A percentile compares a stretch with the other conserved stretches of the same genome.
Evolutionary conservation across 2,797 vertebrate genomes (phyloP).

Genomic region (Sylvia borin): DNA sequence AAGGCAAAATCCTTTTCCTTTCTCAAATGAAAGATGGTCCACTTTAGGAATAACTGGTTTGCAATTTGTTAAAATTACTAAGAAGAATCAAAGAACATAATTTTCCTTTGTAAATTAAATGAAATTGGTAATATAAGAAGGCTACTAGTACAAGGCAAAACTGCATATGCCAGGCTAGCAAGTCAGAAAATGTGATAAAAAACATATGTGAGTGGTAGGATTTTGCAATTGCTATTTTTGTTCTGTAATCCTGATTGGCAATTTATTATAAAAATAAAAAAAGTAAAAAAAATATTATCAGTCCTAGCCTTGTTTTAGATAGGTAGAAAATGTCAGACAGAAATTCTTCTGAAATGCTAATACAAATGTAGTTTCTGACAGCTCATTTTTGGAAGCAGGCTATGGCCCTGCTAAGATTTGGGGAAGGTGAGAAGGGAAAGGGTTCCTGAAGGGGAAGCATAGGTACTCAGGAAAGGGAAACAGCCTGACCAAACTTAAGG

Average conservation of each 20-base stretch:
- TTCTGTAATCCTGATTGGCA: background rate
- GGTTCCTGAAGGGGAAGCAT: background rate
- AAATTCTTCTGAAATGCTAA: background rate
- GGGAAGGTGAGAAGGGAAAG: background rate
- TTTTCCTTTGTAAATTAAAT: background rate
- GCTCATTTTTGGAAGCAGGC: background rate
- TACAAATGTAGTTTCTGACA: background rate
- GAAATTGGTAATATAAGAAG: background rate
- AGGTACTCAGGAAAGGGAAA: background rate
- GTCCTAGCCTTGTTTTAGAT: background rate
- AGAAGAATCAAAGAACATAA: background rate
- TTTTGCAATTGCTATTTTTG: background rate
- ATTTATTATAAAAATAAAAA: background rate
- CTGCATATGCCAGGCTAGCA: background rate
- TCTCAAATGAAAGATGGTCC: background rate
- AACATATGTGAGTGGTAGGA: background rate
- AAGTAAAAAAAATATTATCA: background rate
- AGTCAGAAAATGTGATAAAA: background rate
- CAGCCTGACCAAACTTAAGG: background rate
- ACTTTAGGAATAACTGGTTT: background rate
- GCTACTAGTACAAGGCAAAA: background rate
- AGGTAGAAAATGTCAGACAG: background rate
- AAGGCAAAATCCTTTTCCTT: background rate
- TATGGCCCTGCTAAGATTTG: background rate
- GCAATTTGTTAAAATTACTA: constrained; percentile 19